phyloP scores from a whole-genome alignment of 1,140 invertebrate genomes.

The Euwallacea fornicatus region DNA sequence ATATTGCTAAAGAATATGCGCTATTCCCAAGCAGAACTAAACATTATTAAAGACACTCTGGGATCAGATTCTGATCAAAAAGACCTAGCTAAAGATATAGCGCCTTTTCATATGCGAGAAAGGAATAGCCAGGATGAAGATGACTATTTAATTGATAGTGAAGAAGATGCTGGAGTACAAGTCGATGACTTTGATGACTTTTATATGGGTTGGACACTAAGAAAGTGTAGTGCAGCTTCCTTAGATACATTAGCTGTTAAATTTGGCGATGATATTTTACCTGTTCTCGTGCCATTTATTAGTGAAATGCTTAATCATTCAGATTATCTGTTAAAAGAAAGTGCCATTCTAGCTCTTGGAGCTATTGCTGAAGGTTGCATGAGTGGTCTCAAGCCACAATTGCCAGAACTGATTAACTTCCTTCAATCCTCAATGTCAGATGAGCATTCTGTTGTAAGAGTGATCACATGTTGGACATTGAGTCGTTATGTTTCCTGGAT shows the following conservation, averaged over 20 bases:
- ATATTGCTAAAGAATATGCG: constrained; percentile 95
- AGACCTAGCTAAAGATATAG: constrained; percentile 49
- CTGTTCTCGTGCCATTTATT: constrained; percentile 90
- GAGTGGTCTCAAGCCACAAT: constrained; percentile 92
- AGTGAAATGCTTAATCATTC: constrained; percentile 94
- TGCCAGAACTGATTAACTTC: constrained; percentile 94
- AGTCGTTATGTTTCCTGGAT: constrained; percentile 98
- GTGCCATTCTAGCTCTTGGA: constrained; percentile 77
- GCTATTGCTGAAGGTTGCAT: constrained; percentile 99
- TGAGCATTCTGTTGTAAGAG: constrained; percentile 93
- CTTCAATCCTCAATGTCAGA: constrained; percentile 89
- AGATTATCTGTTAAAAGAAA: constrained; percentile 95
- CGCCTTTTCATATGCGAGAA: constrained; percentile 44
- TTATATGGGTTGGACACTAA: constrained; percentile 94
- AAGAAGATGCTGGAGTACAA: constrained; percentile 70
- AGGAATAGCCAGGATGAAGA: constrained; percentile 52
- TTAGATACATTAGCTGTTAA: constrained; percentile 96
- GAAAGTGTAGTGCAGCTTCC: constrained; percentile 97
- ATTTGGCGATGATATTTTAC: constrained; percentile 91
- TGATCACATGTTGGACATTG: constrained; percentile 99
- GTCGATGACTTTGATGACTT: constrained; percentile 86
- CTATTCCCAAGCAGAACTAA: constrained; percentile 96
- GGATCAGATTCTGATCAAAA: constrained; percentile 46
- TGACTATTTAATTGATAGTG: constrained; percentile 55
- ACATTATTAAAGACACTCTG: constrained; percentile 74